Evolutionary conservation across 2,113 vertebrate species (phyloP).

Genomic region (Limnothrissa miodon): DNA sequence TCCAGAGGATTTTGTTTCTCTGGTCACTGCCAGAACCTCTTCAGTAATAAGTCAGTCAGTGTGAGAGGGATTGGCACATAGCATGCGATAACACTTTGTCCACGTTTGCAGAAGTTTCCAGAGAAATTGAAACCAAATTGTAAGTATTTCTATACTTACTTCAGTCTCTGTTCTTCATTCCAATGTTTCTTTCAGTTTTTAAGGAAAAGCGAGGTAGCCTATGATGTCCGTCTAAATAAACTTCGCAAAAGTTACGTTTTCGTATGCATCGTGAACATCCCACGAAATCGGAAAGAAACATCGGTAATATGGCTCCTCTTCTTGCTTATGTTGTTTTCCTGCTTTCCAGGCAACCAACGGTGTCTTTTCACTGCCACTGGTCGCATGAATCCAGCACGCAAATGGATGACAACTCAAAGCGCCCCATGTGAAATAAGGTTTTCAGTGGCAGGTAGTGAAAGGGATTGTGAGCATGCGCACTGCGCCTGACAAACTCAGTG

Average conservation of each 20-base stretch:
- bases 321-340: constrained; percentile 32
- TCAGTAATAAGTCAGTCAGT: constrained; percentile 6
- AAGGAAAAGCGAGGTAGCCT: neutral
- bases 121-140: neutral
- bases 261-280: constrained; percentile 60
- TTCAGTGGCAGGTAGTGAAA: constrained; percentile 74
- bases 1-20: neutral
- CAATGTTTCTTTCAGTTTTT: constrained; percentile 48
- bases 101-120: neutral
- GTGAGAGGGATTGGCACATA: neutral
- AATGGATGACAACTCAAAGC: constrained; percentile 65
- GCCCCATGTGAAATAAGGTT: constrained; percentile 75
- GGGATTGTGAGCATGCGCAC: constrained; percentile 69
- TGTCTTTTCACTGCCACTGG: constrained; percentile 54
- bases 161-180: constrained; percentile 64
- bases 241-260: constrained; percentile 57
- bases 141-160: constrained; percentile 42
- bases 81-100: neutral
- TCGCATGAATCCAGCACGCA: constrained; percentile 58
- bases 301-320: neutral
- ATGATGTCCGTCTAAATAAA: constrained; percentile 12
- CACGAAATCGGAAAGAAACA: neutral
- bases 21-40: neutral
- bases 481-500: constrained; percentile 33
- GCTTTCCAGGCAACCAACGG: constrained; percentile 52